phyloP scores from a whole-genome alignment of 2,113 vertebrate species.

The Neogale vison region DNA sequence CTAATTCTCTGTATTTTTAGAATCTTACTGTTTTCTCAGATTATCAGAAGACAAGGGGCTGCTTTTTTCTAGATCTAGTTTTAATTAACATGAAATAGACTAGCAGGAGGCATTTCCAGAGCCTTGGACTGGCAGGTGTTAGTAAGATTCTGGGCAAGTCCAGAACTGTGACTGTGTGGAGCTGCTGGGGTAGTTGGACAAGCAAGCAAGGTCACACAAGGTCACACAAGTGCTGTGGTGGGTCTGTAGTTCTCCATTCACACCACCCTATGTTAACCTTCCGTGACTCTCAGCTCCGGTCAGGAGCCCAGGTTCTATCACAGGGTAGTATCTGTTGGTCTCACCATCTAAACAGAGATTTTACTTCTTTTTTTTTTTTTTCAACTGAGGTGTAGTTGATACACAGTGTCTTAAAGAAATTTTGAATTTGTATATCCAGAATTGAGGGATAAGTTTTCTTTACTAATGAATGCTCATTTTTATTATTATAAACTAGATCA shows the following conservation, averaged over 20 bases:
- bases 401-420: background rate
- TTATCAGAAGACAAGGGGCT: background rate
- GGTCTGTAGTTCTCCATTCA: background rate
- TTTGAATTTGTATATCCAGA: background rate
- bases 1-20: conserved; percentile 21
- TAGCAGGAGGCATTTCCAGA: background rate
- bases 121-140: background rate
- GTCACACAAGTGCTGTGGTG: accelerated
- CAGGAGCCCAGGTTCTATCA: background rate
- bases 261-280: background rate
- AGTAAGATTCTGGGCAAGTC: background rate
- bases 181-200: too few relatives aligned
- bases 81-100: background rate
- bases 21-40: background rate
- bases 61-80: background rate
- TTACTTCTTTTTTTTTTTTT: background rate
- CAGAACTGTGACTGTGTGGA: background rate
- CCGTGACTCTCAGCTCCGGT: background rate
- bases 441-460: background rate
- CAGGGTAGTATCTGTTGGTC: background rate
- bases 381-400: background rate
- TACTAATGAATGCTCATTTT: background rate
- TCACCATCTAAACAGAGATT: background rate
- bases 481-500: conserved; percentile 23
- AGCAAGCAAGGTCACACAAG: background rate